A percentile compares a stretch with the other conserved stretches of the same genome.
phyloP scores from a whole-genome alignment of 1,140 invertebrate genomes.

The Hylaeus volcanicus region DNA sequence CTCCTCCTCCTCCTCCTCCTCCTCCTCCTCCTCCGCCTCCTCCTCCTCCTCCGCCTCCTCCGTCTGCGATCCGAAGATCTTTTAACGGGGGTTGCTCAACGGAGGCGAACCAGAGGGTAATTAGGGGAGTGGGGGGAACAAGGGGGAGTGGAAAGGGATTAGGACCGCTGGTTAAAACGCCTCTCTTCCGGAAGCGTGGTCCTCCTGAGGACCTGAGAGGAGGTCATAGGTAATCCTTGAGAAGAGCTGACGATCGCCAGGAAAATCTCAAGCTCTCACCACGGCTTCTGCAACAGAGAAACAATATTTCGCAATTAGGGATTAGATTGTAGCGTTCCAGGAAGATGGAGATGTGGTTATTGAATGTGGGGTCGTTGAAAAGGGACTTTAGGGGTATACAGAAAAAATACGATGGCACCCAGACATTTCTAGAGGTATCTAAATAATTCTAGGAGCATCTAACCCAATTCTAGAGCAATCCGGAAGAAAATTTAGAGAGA shows the following conservation, averaged over 20 bases:
- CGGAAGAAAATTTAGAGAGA: no score
- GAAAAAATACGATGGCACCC: no score
- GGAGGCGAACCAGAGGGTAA: constrained; percentile 28
- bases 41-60: constrained; percentile 33
- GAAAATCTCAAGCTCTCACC: not conserved
- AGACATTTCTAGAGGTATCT: no score
- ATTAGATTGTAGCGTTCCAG: no score
- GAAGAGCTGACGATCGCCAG: constrained; percentile 12
- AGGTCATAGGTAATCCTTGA: constrained; percentile 59
- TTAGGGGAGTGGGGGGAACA: not conserved
- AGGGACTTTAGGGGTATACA: no score
- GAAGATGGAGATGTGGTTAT: no score
- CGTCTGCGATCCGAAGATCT: constrained; percentile 16
- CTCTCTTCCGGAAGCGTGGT: constrained; percentile 54
- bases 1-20: constrained; percentile 23
- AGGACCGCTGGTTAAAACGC: constrained; percentile 55
- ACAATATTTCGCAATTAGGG: no score
- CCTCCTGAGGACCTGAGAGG: constrained; percentile 31
- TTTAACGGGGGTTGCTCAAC: not conserved
- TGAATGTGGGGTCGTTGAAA: no score
- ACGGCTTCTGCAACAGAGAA: constrained; percentile 40
- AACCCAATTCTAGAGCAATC: no score
- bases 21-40: constrained; percentile 22
- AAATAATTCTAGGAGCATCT: no score
- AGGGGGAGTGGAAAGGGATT: constrained; percentile 34